phyloP scores from a whole-genome alignment of 2,797 vertebrate genomes.

The Menidia menidia region DNA sequence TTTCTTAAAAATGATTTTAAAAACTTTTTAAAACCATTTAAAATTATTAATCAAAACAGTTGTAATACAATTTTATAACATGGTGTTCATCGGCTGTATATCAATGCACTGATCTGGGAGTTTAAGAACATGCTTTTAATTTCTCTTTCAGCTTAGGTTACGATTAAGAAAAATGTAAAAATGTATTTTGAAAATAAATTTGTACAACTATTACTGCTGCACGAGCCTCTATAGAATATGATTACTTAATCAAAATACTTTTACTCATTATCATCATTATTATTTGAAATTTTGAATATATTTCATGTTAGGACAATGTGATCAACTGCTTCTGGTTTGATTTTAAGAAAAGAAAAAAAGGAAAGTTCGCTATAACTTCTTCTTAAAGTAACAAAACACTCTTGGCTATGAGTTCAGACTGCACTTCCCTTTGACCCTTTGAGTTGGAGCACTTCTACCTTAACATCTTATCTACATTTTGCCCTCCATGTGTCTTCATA shows the following conservation, averaged over 20 bases:
- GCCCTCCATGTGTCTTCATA: not conserved
- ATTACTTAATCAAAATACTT: no score
- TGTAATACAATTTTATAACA: not conserved
- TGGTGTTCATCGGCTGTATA: not conserved
- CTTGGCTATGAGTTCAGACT: not conserved
- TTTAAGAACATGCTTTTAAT: not conserved
- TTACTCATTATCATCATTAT: not conserved
- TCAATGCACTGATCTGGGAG: not conserved
- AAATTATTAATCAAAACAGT: no score
- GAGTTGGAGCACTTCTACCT: not conserved
- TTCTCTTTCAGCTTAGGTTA: not conserved
- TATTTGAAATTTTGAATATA: not conserved
- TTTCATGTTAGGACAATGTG: not conserved
- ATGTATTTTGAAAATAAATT: no score
- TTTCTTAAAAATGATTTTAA: no score
- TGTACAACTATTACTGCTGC: no score
- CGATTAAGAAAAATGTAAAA: not conserved
- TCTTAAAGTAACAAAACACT: not conserved
- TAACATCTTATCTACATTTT: not conserved
- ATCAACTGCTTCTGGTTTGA: not conserved
- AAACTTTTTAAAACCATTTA: no score
- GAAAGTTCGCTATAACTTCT: not conserved
- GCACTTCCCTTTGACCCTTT: not conserved
- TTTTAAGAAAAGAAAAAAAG: not conserved
- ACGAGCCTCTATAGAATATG: not conserved